Base-by-base conservation (phyloP, 2,797 vertebrate genomes). In the Xiphophorus birchmanni region DNA sequence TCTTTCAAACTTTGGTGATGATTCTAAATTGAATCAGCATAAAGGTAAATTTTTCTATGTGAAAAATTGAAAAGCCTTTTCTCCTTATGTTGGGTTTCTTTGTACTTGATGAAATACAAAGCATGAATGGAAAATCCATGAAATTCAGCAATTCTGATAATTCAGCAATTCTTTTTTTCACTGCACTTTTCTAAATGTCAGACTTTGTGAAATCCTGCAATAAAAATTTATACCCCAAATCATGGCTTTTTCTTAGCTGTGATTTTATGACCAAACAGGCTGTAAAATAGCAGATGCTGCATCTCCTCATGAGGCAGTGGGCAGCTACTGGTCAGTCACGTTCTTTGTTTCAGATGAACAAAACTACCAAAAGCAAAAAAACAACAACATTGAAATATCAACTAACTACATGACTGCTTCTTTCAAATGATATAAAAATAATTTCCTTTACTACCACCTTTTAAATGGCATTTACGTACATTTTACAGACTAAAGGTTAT, bases 121-220 rank as follows among this genome's bases (percentile, higher is more conserved):
- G 60, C 56, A 17, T 87, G 76, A 90, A 88, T 83, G 15, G 78
- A 47, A 83, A 89, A 87, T 89, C 76, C 67, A 82, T 84, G 74
- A 79, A 86, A 52, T 79, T 78, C 87, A 88, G 82, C 79, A 84
- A 78, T 89, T 84, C 73, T 40, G 32, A 2, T 32, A 32, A 32
- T 32, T 32, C 87, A 88, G 82, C 79, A 84, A 79, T 89, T 84
- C 73, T 32, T 77, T 32, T 17, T 60, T 32, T 63, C 32, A 35
- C 1, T 63, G 58, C 13, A 63, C n/a, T 35, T 63, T 32, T 32
- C 32, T 32, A 63, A 63, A 63, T 15, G 6, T 32, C 35, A 26
- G 29, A 63, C 29, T 63, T 63, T 63, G 13, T 63, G 29, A 63
- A 63, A 32, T 32, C 29, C 58, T 32, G 58, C 11, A 5, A 5